Conservation (phyloP, 2,888 invertebrate genomes). For the Andricus curvator region DNA sequence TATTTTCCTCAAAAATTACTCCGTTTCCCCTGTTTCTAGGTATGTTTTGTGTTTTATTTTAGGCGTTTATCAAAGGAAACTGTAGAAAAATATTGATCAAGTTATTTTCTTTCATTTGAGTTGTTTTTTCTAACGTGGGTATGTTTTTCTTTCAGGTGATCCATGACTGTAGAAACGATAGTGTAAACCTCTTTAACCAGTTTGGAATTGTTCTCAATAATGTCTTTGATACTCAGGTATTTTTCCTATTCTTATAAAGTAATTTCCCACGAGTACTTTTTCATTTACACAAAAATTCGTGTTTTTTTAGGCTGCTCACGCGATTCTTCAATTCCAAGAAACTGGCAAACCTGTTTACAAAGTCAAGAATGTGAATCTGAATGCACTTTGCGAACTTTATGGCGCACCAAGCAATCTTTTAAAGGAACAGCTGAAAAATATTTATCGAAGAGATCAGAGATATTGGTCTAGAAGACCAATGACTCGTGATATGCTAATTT, state of each 20-base stretch:
- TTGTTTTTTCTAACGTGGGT: background rate
- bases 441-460: conserved; percentile 90
- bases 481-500: conserved; percentile 93
- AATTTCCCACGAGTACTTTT: background rate
- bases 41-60: too few relatives aligned
- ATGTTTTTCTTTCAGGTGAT: conserved; percentile 82
- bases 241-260: background rate
- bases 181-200: conserved; percentile 91
- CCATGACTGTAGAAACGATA: conserved; percentile 95
- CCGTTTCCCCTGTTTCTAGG: too few relatives aligned
- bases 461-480: conserved; percentile 95
- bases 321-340: conserved; percentile 93
- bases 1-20: too few relatives aligned
- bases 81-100: too few relatives aligned
- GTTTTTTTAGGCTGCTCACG: conserved; percentile 87
- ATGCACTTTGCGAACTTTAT: conserved; percentile 94
- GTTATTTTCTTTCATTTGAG: background rate
- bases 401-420: conserved; percentile 93
- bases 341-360: conserved; percentile 95
- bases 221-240: conserved; percentile 94
- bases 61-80: too few relatives aligned
- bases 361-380: conserved; percentile 94
- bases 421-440: conserved; percentile 93
- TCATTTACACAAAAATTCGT: background rate
- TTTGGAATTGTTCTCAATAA: conserved; percentile 90